Evolutionary conservation across 2,113 vertebrate species (phyloP), one percentile per base, ranked within the genome.

Genomic region (Cyanoderma ruficeps): DNA sequence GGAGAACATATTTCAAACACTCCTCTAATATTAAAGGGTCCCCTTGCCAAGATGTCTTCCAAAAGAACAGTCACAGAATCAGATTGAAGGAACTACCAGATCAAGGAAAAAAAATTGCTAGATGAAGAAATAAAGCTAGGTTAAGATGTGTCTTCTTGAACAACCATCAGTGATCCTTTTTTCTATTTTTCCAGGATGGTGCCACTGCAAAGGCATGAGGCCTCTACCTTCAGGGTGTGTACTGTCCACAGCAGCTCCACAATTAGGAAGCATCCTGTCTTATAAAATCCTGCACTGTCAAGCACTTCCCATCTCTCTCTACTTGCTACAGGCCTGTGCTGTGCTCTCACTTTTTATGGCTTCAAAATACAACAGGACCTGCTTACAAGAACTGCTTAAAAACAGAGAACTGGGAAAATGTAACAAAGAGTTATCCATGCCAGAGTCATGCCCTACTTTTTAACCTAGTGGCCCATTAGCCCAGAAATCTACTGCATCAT

Each of bases 1-100:
- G 42, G 71, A 97, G 22, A 95, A 72, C 50, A 10, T 25, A 74
- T 47, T 94, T 96, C 70, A 94, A 83, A 83, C 44, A 68, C 4
- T 56, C 17, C 25, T 24, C 31, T 85, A 57, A 72, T 15, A 25
- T 52, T 42, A 50, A 76, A 76, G 16, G 46, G 5, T 12, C 19
- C 24, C 33, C 69, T 57, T 83, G 89, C 37, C 33, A 81, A 90
- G n/a, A 35, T 7, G 10, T 52, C 33, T 60, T 88, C 33, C 30
- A 55, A 77, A 39, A 61, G 21, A 83, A n/a, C 6, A 65, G 27
- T 37, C 68, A 69, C 20, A 49, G 9, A 72, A 76, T 20, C 10
- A 93, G 30, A 85, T 71, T 47, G 56, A 89, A 75, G 18, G 18
- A 89, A 65, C 35, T 72, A n/a, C 8, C 8, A 72, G 52, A 52